Conservation (phyloP, 2,797 vertebrate genomes). For the Poeciliopsis turneri region DNA sequence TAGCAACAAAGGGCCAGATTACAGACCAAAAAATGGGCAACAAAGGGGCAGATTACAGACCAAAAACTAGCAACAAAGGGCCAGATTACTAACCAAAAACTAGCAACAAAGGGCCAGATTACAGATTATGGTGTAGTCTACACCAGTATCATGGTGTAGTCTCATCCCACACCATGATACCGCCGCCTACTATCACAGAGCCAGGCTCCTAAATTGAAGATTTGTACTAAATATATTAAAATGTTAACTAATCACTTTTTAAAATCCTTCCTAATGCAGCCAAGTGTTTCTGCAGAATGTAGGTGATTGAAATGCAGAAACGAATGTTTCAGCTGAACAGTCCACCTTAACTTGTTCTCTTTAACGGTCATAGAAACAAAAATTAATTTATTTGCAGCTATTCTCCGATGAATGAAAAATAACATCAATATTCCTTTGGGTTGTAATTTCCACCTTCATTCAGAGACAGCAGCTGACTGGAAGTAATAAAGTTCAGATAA, state of each 20-base stretch:
- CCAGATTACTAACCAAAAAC: not conserved
- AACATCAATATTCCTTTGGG: slow-evolving; percentile 1
- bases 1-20: too few relatives aligned
- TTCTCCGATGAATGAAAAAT: not conserved
- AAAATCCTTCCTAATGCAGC: not conserved
- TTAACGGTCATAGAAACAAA: not conserved
- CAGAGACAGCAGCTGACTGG: not conserved
- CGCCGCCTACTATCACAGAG: not conserved
- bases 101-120: too few relatives aligned
- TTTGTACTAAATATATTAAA: not conserved
- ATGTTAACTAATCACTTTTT: not conserved
- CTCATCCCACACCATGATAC: too few relatives aligned
- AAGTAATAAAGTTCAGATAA: slow-evolving; percentile 7
- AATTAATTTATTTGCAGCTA: not conserved
- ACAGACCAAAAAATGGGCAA: too few relatives aligned
- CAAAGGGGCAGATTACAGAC: slow-evolving; percentile 32
- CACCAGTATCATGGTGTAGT: too few relatives aligned
- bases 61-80: slow-evolving; percentile 38
- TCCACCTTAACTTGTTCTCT: not conserved
- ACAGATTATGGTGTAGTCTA: too few relatives aligned
- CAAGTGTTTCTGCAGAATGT: not conserved
- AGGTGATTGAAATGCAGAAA: not conserved
- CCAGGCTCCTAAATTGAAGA: not conserved
- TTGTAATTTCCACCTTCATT: slow-evolving; percentile 4
- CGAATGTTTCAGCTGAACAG: not conserved